Percentiles rank a stretch among this genome's conserved stretches.
phyloP scores from a whole-genome alignment of 2,888 invertebrate genomes.

The Acronicta leporina region DNA sequence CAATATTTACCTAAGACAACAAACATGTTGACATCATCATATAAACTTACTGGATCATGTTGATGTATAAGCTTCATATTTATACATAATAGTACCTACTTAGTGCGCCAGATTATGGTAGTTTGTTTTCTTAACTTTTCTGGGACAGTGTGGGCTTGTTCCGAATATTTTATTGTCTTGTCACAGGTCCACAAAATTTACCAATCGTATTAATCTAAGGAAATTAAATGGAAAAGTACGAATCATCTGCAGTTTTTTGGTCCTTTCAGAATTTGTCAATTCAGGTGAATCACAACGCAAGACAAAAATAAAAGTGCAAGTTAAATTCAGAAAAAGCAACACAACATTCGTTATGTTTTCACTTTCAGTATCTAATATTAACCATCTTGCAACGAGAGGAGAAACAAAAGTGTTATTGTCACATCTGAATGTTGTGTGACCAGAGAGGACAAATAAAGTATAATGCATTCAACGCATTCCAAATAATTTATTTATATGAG shows the following conservation, averaged over 20 bases:
- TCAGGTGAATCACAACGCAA: too few relatives aligned
- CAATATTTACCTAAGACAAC: slow-evolving; percentile 57
- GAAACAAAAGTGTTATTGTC: slow-evolving; percentile 23
- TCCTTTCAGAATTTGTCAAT: too few relatives aligned
- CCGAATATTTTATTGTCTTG: too few relatives aligned
- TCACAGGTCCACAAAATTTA: too few relatives aligned
- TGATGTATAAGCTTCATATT: slow-evolving; percentile 17
- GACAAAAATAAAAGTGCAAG: not conserved
- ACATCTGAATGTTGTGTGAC: not conserved
- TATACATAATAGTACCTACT: too few relatives aligned
- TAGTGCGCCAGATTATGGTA: too few relatives aligned
- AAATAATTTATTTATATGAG: slow-evolving; percentile 28
- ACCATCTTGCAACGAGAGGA: slow-evolving; percentile 1
- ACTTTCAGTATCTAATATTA: slow-evolving; percentile 9
- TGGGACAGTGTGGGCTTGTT: too few relatives aligned
- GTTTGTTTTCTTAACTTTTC: too few relatives aligned
- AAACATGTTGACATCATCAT: slow-evolving; percentile 60
- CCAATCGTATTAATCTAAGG: too few relatives aligned
- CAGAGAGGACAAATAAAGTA: slow-evolving; percentile 15
- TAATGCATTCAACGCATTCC: slow-evolving; percentile 16
- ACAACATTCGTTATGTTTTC: slow-evolving; percentile 2
- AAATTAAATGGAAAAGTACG: too few relatives aligned
- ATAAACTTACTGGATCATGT: slow-evolving; percentile 49
- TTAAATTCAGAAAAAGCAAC: not conserved
- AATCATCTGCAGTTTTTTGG: too few relatives aligned